Conservation (phyloP, 92 coral and sea anemone genomes). For the Muricea muricata region DNA sequence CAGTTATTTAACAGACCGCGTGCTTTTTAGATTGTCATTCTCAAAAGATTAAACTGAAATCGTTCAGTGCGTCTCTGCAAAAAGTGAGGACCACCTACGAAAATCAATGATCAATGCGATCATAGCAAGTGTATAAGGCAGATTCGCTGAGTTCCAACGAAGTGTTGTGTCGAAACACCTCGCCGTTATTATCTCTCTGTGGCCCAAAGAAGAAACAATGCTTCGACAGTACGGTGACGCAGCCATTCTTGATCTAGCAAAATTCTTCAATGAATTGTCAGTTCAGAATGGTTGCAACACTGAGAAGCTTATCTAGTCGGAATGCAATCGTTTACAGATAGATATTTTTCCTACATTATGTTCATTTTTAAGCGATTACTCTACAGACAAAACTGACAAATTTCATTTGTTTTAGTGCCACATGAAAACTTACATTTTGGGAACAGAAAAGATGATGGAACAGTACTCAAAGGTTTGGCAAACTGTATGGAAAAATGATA, state of each 20-base stretch:
- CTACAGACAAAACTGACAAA: too few species aligned
- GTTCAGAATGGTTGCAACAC: neutral
- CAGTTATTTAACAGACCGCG: too few species aligned
- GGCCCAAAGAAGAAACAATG: neutral
- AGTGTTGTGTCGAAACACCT: too few species aligned
- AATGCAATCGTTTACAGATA: neutral
- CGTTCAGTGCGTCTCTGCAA: neutral
- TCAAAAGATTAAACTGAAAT: neutral
- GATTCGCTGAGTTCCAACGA: too few species aligned
- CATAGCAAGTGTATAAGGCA: conserved; percentile 64
- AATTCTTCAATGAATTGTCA: neutral
- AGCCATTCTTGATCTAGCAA: neutral
- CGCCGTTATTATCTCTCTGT: neutral
- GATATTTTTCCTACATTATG: too few species aligned
- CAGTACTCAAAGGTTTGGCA: neutral
- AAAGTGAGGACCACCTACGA: neutral
- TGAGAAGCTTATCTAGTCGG: neutral
- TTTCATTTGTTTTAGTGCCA: too few species aligned
- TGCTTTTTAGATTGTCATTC: too few species aligned
- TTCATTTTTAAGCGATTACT: too few species aligned
- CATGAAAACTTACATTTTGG: too few species aligned
- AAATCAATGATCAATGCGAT: conserved; percentile 66
- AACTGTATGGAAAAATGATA: neutral
- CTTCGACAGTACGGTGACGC: neutral
- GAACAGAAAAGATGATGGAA: too few species aligned